Conservation (phyloP, 2,888 invertebrate species). For the Athalia rosae region DNA sequence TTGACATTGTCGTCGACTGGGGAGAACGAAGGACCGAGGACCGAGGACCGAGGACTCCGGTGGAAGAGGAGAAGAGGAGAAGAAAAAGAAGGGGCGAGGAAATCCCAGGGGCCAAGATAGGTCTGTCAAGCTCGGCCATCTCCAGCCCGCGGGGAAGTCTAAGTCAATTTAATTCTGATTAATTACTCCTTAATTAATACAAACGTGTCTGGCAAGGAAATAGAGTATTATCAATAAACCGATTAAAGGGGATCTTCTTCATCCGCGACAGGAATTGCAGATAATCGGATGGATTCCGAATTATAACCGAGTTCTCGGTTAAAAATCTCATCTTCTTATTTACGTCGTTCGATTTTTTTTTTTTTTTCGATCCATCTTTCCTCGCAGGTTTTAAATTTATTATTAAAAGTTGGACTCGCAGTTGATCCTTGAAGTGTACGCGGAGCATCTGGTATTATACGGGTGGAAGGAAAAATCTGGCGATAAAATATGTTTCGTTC, state of each 20-base stretch:
- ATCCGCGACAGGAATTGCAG: constrained; percentile 9
- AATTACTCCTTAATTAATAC: constrained; percentile 64
- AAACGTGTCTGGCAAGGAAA: constrained; percentile 52
- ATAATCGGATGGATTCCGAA: constrained; percentile 42
- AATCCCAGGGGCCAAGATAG: constrained; percentile 47
- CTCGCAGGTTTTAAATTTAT: constrained; percentile 19
- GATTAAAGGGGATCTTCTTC: constrained; percentile 45
- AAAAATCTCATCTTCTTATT: constrained; percentile 21
- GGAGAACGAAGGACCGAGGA: constrained; percentile 21
- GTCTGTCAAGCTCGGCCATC: constrained; percentile 55
- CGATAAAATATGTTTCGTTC: not conserved
- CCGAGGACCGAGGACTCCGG: too few species aligned
- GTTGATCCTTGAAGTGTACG: not conserved
- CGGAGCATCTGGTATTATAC: too few species aligned
- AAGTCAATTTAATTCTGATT: constrained; percentile 64
- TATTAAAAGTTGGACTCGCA: not conserved
- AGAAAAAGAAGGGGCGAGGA: constrained; percentile 28
- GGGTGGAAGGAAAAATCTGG: not conserved
- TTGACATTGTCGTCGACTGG: constrained; percentile 60
- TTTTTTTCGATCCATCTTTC: constrained; percentile 19
- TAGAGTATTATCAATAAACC: constrained; percentile 35
- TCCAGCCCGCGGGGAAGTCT: constrained; percentile 49
- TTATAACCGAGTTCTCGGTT: constrained; percentile 45
- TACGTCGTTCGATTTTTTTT: constrained; percentile 25
- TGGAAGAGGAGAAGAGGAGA: constrained; percentile 12